A percentile compares a stretch with the other conserved stretches of the same genome.
Evolutionary conservation across 2,888 invertebrate species (phyloP).

Genomic region (Protonemura montana): DNA sequence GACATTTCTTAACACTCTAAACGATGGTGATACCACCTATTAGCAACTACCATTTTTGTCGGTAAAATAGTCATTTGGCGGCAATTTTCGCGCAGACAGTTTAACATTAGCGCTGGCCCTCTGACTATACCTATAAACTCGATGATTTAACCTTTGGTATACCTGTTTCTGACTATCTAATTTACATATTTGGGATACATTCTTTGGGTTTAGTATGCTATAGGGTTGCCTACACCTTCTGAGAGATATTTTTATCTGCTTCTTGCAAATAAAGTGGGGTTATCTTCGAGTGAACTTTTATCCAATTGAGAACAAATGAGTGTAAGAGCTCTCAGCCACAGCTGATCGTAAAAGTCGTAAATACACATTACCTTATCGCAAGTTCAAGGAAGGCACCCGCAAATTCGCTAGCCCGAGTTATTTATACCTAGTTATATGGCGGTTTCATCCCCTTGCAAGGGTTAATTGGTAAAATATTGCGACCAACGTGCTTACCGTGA

Average conservation of each 20-base stretch:
- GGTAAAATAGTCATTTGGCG: too few species aligned
- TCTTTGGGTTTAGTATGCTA: too few species aligned
- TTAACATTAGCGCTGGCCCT: too few species aligned
- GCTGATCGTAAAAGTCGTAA: not conserved
- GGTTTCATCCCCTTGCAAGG: not conserved
- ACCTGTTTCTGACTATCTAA: too few species aligned
- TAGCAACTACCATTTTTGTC: too few species aligned
- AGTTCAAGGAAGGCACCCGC: not conserved
- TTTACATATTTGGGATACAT: too few species aligned
- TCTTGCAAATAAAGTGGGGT: not conserved
- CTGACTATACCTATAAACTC: too few species aligned
- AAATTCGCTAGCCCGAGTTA: not conserved
- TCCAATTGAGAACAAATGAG: not conserved
- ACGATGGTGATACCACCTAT: too few species aligned
- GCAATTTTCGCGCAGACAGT: too few species aligned
- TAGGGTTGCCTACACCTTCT: too few species aligned
- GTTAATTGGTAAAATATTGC: not conserved
- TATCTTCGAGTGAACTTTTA: not conserved
- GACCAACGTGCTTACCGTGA: not conserved
- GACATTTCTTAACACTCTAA: too few species aligned
- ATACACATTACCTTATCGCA: constrained; percentile 12
- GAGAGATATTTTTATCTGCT: not conserved
- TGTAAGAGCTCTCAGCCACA: not conserved
- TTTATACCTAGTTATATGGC: not conserved
- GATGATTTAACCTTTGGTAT: too few species aligned